phyloP scores from a whole-genome alignment of 1,140 invertebrate species.

The Drosophila lini region DNA sequence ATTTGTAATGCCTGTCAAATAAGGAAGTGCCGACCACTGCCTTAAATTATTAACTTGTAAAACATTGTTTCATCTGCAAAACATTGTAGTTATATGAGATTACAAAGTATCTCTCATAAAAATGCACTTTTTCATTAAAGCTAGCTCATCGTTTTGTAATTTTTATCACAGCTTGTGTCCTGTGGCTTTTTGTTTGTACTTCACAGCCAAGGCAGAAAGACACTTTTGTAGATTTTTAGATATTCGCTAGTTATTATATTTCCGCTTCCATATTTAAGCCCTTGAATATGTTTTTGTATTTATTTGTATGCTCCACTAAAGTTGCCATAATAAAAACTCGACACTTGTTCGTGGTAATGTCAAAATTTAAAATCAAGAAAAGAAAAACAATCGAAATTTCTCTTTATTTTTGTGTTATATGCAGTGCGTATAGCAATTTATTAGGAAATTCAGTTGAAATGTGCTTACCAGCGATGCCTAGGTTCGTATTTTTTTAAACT shows the following conservation, averaged over 20 bases:
- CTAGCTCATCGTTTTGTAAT: not conserved
- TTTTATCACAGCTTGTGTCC: conserved; percentile 4
- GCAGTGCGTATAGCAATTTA: conserved; percentile 82
- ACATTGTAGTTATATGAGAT: not conserved
- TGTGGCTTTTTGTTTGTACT: conserved; percentile 25
- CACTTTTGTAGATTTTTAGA: conserved; percentile 7
- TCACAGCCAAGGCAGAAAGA: conserved; percentile 27
- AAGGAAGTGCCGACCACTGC: not conserved
- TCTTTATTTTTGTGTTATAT: conserved; percentile 68
- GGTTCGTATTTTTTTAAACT: conserved; percentile 72
- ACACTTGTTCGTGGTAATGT: conserved; percentile 28
- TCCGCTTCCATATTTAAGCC: not conserved
- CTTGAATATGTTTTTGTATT: conserved; percentile 5
- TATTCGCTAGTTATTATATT: not conserved
- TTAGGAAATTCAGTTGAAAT: conserved; percentile 84
- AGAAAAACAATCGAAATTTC: conserved; percentile 58
- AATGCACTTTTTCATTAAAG: not conserved
- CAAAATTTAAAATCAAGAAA: conserved; percentile 30
- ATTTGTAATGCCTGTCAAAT: not conserved
- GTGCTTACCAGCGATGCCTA: conserved; percentile 78
- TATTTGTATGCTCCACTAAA: conserved; percentile 5
- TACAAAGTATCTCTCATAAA: not conserved
- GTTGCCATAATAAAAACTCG: conserved; percentile 34
- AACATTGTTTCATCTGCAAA: not conserved
- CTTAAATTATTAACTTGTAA: not conserved